These are phyloP conservation scores for Galeopterus variegatus DNA, from an alignment of 2,113 vertebrate genomes.

Conservation along the genomic window DNA sequence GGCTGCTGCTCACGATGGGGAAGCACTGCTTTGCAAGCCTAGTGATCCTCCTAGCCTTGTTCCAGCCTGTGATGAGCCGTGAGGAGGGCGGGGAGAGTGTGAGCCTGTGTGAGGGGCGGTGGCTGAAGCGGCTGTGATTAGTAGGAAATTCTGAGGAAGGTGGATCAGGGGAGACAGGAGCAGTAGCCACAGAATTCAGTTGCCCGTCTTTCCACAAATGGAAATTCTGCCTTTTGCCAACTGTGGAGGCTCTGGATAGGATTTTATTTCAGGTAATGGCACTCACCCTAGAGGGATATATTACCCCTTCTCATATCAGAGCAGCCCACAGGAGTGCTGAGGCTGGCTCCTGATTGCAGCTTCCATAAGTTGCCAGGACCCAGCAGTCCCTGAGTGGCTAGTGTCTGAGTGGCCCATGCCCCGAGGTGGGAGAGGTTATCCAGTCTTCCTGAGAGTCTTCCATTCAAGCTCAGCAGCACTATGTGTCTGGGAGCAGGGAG, in stretches of 20 bases:
- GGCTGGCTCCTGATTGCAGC: neutral
- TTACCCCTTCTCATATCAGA: neutral
- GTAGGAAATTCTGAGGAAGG: neutral
- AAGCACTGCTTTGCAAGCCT: neutral
- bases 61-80: neutral
- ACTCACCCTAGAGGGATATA: neutral
- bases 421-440: neutral
- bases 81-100: neutral
- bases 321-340: neutral
- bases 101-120: neutral
- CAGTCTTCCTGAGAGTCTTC: neutral
- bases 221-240: neutral
- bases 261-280: neutral
- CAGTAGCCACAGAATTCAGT: neutral
- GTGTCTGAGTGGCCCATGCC: neutral
- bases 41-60: neutral
- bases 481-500: conserved; percentile 2
- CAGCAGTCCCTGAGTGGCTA: neutral
- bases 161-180: neutral
- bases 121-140: neutral
- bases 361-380: neutral
- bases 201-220: neutral
- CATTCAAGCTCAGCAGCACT: neutral
- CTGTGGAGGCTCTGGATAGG: neutral
- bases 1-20: neutral